A percentile compares a stretch with the other conserved stretches of the same genome.
These are phyloP conservation scores for Panonychus citri DNA, from an alignment of 1,140 invertebrate species.

Conservation along the genomic window DNA sequence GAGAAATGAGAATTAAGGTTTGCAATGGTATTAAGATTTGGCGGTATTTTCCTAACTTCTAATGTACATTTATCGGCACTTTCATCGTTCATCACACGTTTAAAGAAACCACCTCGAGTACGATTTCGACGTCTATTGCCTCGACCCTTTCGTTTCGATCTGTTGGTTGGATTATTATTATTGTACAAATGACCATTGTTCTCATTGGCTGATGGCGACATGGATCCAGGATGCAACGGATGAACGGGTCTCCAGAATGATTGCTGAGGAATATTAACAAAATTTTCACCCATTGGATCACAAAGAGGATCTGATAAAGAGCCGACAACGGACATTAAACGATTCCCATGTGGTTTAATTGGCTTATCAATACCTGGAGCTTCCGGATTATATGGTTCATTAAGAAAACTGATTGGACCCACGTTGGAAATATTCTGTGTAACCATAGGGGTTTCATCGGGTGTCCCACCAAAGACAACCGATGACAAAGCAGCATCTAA, in stretches of 20 bases:
- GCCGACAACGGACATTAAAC: conserved; percentile 22
- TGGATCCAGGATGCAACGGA: too few relatives aligned
- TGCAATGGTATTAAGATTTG: conserved; percentile 69
- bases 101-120: neutral
- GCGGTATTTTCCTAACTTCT: conserved; percentile 73
- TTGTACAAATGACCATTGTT: too few relatives aligned
- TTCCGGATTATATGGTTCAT: conserved; percentile 51
- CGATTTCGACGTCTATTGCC: neutral
- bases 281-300: neutral
- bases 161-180: too few relatives aligned
- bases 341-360: neutral
- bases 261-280: conserved; percentile 13
- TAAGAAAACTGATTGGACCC: conserved; percentile 12
- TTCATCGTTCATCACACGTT: neutral
- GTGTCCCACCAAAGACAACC: conserved; percentile 5
- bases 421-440: conserved; percentile 2
- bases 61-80: conserved; percentile 24
- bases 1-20: conserved; percentile 85
- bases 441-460: conserved; percentile 18
- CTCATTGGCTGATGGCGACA: neutral
- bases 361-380: conserved; percentile 40
- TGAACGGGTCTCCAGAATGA: too few relatives aligned
- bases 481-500: conserved; percentile 31
- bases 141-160: too few relatives aligned
- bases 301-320: conserved; percentile 22